phyloP scores from a whole-genome alignment of 2,113 vertebrate species.

The Oxyruncus cristatus region DNA sequence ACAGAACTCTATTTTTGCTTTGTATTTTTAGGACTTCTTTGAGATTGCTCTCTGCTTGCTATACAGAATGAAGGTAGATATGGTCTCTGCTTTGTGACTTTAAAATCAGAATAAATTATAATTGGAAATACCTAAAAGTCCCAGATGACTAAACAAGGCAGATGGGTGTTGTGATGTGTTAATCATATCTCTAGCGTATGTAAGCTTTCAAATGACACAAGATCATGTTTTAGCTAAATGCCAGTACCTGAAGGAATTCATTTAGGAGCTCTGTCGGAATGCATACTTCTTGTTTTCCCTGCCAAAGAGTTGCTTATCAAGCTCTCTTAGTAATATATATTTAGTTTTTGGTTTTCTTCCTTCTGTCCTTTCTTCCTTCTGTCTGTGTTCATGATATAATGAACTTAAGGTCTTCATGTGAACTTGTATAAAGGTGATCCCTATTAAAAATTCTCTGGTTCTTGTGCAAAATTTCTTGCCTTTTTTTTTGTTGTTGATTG shows the following conservation, averaged over 20 bases:
- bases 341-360: neutral
- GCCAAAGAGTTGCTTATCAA: neutral
- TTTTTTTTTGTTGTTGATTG: too few relatives aligned
- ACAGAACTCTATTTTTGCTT: neutral
- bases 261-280: neutral
- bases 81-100: neutral
- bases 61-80: neutral
- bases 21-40: neutral
- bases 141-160: neutral
- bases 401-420: neutral
- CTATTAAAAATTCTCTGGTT: neutral
- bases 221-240: neutral
- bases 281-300: neutral
- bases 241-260: neutral
- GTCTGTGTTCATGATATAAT: neutral
- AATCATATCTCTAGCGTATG: neutral
- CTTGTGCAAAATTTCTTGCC: neutral
- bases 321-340: neutral
- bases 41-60: neutral
- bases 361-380: neutral
- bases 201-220: neutral
- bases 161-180: neutral
- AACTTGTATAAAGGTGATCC: neutral
- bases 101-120: neutral
- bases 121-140: neutral